phyloP scores from a whole-genome alignment of 2,113 vertebrate species.

The Electrona antarctica region DNA sequence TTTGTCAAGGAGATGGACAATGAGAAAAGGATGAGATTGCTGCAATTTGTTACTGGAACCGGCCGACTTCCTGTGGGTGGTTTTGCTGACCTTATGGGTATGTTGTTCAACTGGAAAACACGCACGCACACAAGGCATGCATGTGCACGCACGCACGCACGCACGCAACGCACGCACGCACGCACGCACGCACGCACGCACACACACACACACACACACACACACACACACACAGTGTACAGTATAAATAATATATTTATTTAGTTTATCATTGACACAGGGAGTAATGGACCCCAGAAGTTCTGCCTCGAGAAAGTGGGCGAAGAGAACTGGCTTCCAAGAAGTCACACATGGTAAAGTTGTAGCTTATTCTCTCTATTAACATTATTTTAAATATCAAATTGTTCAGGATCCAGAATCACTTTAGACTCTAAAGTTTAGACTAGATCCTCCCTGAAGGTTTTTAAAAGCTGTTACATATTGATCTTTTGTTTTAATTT shows the following conservation, averaged over 20 bases:
- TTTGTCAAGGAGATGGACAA: constrained; percentile 99
- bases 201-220: no score
- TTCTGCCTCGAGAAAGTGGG: constrained; percentile 99
- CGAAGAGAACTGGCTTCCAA: constrained; percentile 98
- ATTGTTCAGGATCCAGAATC: constrained; percentile 10
- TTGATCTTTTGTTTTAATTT: constrained; percentile 1
- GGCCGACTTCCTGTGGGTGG: constrained; percentile 95
- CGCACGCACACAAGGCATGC: not conserved
- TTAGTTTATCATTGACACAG: constrained; percentile 71
- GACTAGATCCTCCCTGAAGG: no score
- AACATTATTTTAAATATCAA: not conserved
- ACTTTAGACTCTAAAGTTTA: not conserved
- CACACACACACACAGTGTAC: no score
- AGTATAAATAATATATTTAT: no score
- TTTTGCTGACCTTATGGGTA: constrained; percentile 97
- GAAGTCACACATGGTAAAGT: constrained; percentile 97
- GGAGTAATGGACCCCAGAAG: constrained; percentile 98
- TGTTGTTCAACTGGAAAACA: constrained; percentile 14
- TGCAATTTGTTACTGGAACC: constrained; percentile 98
- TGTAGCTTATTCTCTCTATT: not conserved
- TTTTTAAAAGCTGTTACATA: no score
- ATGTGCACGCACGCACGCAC: no score
- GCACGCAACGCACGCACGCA: no score
- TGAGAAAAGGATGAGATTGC: constrained; percentile 96
- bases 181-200: no score